phyloP scores from a whole-genome alignment of 1,140 invertebrate species.

The Phthorimaea operculella region DNA sequence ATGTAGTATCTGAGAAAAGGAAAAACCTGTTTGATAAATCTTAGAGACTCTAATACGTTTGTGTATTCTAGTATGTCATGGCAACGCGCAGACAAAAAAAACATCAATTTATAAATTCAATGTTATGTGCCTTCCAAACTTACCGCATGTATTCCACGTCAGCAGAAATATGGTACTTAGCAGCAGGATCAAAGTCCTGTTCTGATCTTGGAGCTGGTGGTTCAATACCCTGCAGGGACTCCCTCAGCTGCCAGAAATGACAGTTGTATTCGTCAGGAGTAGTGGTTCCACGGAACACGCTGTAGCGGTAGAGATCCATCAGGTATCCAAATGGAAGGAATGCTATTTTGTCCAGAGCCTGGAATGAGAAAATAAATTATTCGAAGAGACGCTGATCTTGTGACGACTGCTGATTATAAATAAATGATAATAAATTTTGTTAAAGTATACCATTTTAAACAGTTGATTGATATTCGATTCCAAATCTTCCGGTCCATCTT shows the following conservation, averaged over 20 bases:
- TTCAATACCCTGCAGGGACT: constrained; percentile 82
- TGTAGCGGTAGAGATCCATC: constrained; percentile 89
- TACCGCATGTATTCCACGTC: constrained; percentile 87
- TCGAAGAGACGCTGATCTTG: no score
- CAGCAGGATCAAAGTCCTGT: constrained; percentile 87
- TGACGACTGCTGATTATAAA: not conserved
- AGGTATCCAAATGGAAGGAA: constrained; percentile 90
- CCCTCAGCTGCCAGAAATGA: constrained; percentile 79
- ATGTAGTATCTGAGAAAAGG: constrained; percentile 81
- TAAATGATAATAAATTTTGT: not conserved
- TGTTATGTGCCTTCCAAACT: not conserved
- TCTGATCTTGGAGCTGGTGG: constrained; percentile 80
- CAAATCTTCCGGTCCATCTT: constrained; percentile 70
- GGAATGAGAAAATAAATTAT: constrained; percentile 15
- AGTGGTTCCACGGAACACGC: constrained; percentile 82
- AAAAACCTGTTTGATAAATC: not conserved
- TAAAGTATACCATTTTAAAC: constrained; percentile 70
- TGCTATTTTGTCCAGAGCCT: constrained; percentile 87
- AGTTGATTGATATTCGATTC: constrained; percentile 83
- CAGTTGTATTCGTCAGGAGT: constrained; percentile 78
- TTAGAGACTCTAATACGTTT: not conserved
- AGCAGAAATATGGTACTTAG: constrained; percentile 86
- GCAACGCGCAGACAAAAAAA: not conserved
- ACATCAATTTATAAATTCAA: not conserved
- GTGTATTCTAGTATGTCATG: not conserved